phyloP scores from a whole-genome alignment of 2,797 vertebrate genomes.

The Chloroceryle inda region DNA sequence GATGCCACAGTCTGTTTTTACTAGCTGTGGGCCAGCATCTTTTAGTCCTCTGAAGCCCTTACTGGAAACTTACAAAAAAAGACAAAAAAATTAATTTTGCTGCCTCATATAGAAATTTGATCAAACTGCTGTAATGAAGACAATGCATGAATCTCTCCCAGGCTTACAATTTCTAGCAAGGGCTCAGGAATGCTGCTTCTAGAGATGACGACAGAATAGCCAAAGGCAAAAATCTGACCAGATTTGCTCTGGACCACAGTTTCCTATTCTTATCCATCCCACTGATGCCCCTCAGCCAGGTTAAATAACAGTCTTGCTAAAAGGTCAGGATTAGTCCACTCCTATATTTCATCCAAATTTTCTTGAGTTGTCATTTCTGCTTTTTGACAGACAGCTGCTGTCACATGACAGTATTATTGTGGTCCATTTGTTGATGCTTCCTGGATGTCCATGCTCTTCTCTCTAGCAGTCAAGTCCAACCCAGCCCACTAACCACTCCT shows the following conservation, averaged over 20 bases:
- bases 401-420: neutral
- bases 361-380: neutral
- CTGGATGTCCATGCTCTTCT: neutral
- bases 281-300: neutral
- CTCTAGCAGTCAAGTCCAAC: constrained; percentile 24
- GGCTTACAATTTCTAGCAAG: neutral
- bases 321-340: constrained; percentile 12
- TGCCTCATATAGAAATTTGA: neutral
- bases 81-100: neutral
- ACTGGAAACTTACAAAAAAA: neutral
- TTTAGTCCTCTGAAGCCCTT: neutral
- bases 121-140: neutral
- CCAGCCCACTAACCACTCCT: neutral
- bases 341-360: neutral
- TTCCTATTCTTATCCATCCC: neutral
- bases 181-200: neutral
- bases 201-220: neutral
- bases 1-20: neutral
- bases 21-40: neutral
- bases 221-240: neutral
- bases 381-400: constrained; percentile 29
- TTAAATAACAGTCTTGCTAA: neutral
- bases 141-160: neutral
- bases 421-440: constrained; percentile 19
- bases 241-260: neutral